Conservation (phyloP, 2,888 invertebrate genomes). For the Horisme vitalbata region DNA sequence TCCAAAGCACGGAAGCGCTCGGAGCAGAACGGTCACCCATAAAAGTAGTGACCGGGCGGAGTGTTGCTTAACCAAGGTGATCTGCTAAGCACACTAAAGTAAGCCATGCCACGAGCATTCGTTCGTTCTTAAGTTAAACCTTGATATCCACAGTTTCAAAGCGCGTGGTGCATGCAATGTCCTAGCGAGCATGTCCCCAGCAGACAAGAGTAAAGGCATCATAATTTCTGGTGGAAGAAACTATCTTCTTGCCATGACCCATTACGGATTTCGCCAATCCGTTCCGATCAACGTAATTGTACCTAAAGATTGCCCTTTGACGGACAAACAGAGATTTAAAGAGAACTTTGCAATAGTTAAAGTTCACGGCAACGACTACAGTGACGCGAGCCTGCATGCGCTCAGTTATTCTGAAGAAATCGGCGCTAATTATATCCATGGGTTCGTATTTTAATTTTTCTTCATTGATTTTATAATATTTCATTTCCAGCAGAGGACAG, state of each 20-base stretch:
- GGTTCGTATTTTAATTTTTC: constrained; percentile 48
- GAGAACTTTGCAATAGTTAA: constrained; percentile 55
- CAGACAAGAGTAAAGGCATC: constrained; percentile 49
- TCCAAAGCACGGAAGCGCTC: no score
- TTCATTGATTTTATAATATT: no score
- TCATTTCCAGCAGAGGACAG: no score
- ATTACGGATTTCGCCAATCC: constrained; percentile 50
- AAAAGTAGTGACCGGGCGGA: no score
- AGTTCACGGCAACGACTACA: constrained; percentile 46
- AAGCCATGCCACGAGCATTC: no score
- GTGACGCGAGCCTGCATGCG: constrained; percentile 52
- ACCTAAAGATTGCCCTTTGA: constrained; percentile 47
- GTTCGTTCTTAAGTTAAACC: background rate
- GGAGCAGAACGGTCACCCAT: no score
- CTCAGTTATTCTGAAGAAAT: constrained; percentile 49
- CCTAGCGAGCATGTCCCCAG: constrained; percentile 39
- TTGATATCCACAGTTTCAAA: constrained; percentile 44
- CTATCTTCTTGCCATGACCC: constrained; percentile 50
- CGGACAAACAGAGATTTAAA: constrained; percentile 47
- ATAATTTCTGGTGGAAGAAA: constrained; percentile 53
- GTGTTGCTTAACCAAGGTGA: no score
- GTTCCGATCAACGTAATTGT: constrained; percentile 53
- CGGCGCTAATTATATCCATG: constrained; percentile 50
- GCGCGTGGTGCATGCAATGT: constrained; percentile 55
- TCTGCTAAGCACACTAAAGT: no score